These are phyloP conservation scores for Dinoponera quadriceps DNA, from an alignment of 1,140 invertebrate species.

Conservation along the genomic window DNA sequence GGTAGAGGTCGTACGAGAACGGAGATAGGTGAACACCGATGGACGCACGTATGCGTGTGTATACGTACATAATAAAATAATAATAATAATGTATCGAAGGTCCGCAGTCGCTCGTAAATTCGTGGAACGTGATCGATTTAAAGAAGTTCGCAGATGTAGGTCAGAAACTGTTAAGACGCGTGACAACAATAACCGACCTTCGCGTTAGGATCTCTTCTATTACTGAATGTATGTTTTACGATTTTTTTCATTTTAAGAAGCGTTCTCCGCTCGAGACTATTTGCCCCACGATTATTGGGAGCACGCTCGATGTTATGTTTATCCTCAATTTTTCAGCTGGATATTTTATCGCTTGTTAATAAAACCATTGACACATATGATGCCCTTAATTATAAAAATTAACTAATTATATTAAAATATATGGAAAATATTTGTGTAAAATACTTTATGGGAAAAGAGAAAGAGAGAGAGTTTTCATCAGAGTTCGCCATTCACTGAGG, in stretches of 20 bases:
- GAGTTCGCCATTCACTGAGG: too few species aligned
- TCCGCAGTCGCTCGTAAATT: background rate
- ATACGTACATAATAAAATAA: slow-evolving; percentile 8
- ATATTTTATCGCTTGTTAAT: too few species aligned
- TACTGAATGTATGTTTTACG: background rate
- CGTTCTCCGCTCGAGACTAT: too few species aligned
- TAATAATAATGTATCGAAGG: slow-evolving; percentile 20
- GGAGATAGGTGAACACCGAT: background rate
- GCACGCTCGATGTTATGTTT: too few species aligned
- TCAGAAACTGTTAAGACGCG: background rate
- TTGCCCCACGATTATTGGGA: too few species aligned
- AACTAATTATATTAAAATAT: too few species aligned
- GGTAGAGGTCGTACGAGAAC: background rate
- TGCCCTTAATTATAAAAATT: background rate
- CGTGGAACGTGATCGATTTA: background rate
- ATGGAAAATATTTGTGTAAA: background rate
- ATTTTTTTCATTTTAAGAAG: too few species aligned
- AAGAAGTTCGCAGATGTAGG: background rate
- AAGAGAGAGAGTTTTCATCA: too few species aligned
- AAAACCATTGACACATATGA: too few species aligned
- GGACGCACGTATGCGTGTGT: background rate
- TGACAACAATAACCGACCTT: too few species aligned
- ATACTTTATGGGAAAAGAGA: too few species aligned
- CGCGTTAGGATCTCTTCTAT: background rate
- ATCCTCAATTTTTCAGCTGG: too few species aligned